Evolutionary conservation across 2,888 invertebrate species (phyloP), one percentile per base, ranked within the genome.

Genomic region (Galeopsomyia nigrocyanea): DNA sequence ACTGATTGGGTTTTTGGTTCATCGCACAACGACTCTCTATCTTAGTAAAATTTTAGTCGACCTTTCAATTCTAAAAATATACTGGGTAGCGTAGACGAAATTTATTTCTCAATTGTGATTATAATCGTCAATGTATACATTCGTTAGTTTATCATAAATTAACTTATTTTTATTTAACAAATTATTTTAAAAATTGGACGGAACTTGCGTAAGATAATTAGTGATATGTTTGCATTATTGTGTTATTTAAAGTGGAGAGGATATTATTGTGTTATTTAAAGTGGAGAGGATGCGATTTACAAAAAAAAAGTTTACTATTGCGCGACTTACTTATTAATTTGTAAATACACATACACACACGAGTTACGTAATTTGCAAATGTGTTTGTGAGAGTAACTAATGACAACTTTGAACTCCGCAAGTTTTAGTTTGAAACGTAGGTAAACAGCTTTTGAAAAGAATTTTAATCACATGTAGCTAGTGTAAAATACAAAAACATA

Each of bases 1-100:
- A 79, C 76, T 77, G 76, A 71, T 71, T 73, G 71, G 77, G 78
- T 78, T 77, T 78, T 79, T 71, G 73, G 75, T 79, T 68, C 65
- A 77, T 73, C 75, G 76, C 77, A 75, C 55, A 72, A 67, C 50
- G 65, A 74, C 19, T 72, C 58, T 68, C 64, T 73, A 51, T 66
- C 51, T 56, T 57, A 49, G 46, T n/a, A 26, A 61, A 56, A 56
- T 61, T 66, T 73, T 17, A 49, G 14, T 55, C 47, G 51, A 51
- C 17, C 49, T 62, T 63, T 67, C 47, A 17, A 49, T 63, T 66
- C n/a, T 58, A 39, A 50, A 31, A 69, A 61, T 50, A 51, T 2
- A 31, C 53, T 47, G 6, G 65, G 16, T 63, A 74, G 63, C 65
- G n/a, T 47, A 61, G 66, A 69, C 47, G 46, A 9, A 56, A 65